These are phyloP conservation scores for Grapholita molesta DNA, from an alignment of 1,140 invertebrate species.

Conservation along the genomic window DNA sequence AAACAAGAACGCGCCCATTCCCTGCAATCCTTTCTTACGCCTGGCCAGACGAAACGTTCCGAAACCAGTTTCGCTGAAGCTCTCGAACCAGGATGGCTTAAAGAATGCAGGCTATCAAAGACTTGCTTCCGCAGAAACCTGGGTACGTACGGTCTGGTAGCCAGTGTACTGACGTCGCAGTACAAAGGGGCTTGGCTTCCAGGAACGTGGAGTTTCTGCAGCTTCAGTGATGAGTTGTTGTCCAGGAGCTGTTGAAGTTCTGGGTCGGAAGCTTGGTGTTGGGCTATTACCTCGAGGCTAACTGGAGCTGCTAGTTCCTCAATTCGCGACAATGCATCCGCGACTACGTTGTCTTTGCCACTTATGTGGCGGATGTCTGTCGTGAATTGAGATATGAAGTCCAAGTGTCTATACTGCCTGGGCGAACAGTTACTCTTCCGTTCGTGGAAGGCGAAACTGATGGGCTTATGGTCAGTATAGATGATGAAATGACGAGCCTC, in stretches of 20 bases:
- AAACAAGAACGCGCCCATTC: constrained; percentile 37
- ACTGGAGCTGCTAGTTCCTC: neutral
- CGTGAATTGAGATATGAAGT: constrained; percentile 58
- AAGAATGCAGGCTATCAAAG: constrained; percentile 38
- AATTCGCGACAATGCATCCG: constrained; percentile 30
- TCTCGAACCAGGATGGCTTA: constrained; percentile 34
- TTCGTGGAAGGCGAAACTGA: constrained; percentile 40
- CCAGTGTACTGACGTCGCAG: constrained; percentile 15
- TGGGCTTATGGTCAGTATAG: constrained; percentile 54
- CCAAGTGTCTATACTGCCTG: constrained; percentile 41
- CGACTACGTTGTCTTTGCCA: constrained; percentile 47
- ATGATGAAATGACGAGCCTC: constrained; percentile 34
- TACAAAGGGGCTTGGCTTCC: constrained; percentile 1
- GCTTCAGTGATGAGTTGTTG: neutral
- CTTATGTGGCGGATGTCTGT: constrained; percentile 52
- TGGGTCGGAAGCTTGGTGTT: neutral
- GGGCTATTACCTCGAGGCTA: neutral
- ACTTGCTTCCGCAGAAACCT: constrained; percentile 21
- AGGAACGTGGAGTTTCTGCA: neutral
- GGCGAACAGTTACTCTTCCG: constrained; percentile 32
- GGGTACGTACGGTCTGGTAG: constrained; percentile 29
- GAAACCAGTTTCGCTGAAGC: constrained; percentile 38
- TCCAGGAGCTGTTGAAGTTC: neutral
- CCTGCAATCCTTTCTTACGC: constrained; percentile 35
- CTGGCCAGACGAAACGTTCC: constrained; percentile 56